Percentiles rank a stretch among this genome's conserved stretches.
phyloP scores from a whole-genome alignment of 1,140 invertebrate genomes.

The Phenacoccus solenopsis region DNA sequence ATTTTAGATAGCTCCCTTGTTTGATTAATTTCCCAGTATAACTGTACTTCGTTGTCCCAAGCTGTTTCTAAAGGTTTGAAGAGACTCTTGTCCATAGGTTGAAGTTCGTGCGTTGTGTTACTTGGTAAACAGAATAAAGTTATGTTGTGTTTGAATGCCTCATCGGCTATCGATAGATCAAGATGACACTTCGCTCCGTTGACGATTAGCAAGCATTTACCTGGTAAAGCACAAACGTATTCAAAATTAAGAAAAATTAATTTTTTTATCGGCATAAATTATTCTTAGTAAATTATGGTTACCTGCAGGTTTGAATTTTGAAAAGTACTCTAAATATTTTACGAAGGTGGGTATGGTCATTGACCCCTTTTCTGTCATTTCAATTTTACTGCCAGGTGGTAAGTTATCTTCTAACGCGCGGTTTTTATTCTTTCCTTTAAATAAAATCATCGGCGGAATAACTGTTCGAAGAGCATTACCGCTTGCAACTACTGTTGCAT shows the following conservation, averaged over 20 bases:
- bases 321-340: constrained; percentile 31
- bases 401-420: constrained; percentile 29
- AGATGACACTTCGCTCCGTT: constrained; percentile 17
- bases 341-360: constrained; percentile 32
- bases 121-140: constrained; percentile 18
- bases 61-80: constrained; percentile 11
- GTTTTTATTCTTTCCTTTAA: constrained; percentile 32
- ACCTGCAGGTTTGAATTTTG: constrained; percentile 30
- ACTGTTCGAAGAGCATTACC: constrained; percentile 30
- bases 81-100: constrained; percentile 17
- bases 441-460: constrained; percentile 34
- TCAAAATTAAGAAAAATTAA: no score
- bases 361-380: constrained; percentile 30
- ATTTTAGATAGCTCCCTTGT: no score
- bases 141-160: constrained; percentile 7
- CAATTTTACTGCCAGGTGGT: constrained; percentile 27
- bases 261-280: no score
- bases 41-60: constrained; percentile 1
- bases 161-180: constrained; percentile 5
- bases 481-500: constrained; percentile 31
- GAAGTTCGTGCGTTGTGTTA: constrained; percentile 18
- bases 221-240: no score
- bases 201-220: background rate
- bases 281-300: no score
- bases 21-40: constrained; percentile 4